A percentile compares a stretch with the other conserved stretches of the same genome.
Conservation (phyloP, 2,888 invertebrate species). For the Sinentomon sp. region DNA sequence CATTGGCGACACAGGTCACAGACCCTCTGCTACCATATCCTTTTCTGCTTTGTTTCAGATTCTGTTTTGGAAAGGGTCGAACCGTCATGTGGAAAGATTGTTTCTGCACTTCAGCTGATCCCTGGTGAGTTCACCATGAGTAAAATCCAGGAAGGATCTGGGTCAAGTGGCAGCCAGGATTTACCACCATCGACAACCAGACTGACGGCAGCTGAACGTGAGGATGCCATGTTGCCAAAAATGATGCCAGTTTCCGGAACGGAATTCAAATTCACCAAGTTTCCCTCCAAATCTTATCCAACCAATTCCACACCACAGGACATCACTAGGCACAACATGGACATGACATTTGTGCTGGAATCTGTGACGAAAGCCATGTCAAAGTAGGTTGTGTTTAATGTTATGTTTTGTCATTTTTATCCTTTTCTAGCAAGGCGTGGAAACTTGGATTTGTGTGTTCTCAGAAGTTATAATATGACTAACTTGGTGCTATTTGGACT, state of each 20-base stretch:
- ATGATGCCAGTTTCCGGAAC: conserved; percentile 53
- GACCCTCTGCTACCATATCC: too few species aligned
- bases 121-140: conserved; percentile 18
- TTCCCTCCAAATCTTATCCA: conserved; percentile 49
- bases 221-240: conserved; percentile 48
- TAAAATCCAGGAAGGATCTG: conserved; percentile 14
- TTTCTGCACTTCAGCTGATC: conserved; percentile 50
- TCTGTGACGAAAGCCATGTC: too few species aligned
- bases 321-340: conserved; percentile 60
- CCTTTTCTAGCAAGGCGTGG: too few species aligned
- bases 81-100: conserved; percentile 44
- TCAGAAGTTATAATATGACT: too few species aligned
- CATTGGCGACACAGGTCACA: too few species aligned
- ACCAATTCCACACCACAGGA: conserved; percentile 48
- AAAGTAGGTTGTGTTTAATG: too few species aligned
- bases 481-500: too few species aligned
- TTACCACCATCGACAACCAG: conserved; percentile 9
- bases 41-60: conserved; percentile 21
- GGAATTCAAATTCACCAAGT: conserved; percentile 42
- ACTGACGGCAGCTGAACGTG: conserved; percentile 28
- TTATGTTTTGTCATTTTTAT: too few species aligned
- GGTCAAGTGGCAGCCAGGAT: conserved; percentile 11
- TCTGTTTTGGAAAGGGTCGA: conserved; percentile 30
- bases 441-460: too few species aligned
- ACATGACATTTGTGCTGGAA: conserved; percentile 41